Conservation (phyloP, 2,797 vertebrate species). For the Tympanoctomys barrerae region DNA sequence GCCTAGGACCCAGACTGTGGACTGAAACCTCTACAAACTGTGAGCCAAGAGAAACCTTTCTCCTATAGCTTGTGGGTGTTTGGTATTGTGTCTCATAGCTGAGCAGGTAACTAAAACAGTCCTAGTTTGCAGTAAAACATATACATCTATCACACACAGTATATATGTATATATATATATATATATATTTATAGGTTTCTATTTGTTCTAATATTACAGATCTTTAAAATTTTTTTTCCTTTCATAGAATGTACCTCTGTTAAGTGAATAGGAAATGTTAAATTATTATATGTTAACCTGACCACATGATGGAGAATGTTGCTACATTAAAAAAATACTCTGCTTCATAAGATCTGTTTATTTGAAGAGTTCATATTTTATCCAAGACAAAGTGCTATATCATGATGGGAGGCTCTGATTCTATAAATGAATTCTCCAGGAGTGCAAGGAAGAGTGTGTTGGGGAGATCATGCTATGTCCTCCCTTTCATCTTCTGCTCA, state of each 20-base stretch:
- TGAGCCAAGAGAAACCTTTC: neutral
- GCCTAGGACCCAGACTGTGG: neutral
- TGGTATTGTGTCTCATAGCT: neutral
- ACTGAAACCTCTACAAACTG: neutral
- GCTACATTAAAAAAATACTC: neutral
- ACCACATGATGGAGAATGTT: neutral
- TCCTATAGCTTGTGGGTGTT: neutral
- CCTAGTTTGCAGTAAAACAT: neutral
- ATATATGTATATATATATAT: too few species aligned
- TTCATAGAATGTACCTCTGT: neutral
- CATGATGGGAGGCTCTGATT: neutral
- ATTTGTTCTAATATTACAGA: neutral
- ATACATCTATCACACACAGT: too few species aligned
- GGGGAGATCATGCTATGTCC: too few species aligned
- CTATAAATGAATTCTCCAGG: neutral
- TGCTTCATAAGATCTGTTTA: neutral
- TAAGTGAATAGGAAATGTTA: neutral
- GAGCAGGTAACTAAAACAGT: neutral
- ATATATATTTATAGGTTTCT: neutral
- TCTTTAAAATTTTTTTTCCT: neutral
- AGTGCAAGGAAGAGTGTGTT: neutral
- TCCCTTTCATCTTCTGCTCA: neutral
- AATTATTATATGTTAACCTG: slow-evolving; percentile 17
- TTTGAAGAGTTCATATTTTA: neutral
- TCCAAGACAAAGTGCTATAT: neutral